Base-by-base conservation (phyloP, 2,888 invertebrate species). In the Stegophylla sp. region DNA sequence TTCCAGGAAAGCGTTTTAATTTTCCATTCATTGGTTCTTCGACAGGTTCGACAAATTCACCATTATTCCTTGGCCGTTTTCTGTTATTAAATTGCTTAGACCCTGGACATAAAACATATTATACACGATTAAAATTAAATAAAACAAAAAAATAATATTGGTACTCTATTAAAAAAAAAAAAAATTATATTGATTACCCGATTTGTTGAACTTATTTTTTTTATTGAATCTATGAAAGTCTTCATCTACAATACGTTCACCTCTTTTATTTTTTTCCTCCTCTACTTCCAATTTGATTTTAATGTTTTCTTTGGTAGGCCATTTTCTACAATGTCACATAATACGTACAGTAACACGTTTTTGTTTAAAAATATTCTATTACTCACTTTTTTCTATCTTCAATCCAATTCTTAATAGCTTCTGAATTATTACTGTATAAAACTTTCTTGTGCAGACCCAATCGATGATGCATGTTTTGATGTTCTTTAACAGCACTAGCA, bases 11-110 rank as follows among this genome's bases (percentile, higher is more conserved):
- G 0, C 79, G 79, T 61, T 79, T 79, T 23, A 79, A 71, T 15
- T 79, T 79, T 71, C 79, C 79, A n/a, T 79, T 79, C 71, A 79
- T 79, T 23, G 79, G 71, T 48, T 79, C 79, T 71, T 79, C 79
- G 23, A n/a, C 9, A 51, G 45, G 51, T 71, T 71, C 61, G 17
- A n/a, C 48, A 26, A 48, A 69, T n/a, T 59, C 69, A 71, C 23
- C 34, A 59, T 79, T 69, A 71, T n/a, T 34, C 10, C 28, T 63
- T 12, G 51, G 17, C 61, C 79, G 28, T 51, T 71, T 79, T 51
- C 61, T 79, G 13, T 79, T 71, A 51, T 79, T 71, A 71, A 71
- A 51, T 9, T 61, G 48, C 71, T 61, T 69, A 23, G 59, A 59
- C 28, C 77, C 77, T 77, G 7, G 4, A 66, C 1, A 1, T 12